Base-by-base conservation (phyloP, 2,797 vertebrate genomes). In the Cyclopterus lumpus region DNA sequence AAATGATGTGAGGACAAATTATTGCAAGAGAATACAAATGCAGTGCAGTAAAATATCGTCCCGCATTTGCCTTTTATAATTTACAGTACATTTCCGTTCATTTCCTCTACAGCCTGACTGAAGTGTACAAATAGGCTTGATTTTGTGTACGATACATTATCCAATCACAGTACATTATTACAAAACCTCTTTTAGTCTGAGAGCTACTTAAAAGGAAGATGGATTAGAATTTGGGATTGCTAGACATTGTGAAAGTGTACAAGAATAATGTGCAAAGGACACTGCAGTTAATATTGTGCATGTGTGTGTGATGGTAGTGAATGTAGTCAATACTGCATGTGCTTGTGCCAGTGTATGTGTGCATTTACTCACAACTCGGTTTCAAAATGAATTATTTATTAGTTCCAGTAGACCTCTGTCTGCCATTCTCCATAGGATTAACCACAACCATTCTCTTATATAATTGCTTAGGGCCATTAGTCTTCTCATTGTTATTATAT, bases 201-300 rank as follows among this genome's bases (percentile, higher is more conserved):
- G 28, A 60, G 38, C 34, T 46, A 44, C 59, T 75, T 69, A 55
- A 32, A 67, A 14, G 44, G 8, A 51, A 73, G 34, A 78, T 42
- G 3, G 42, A 65, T 68, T 67, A 16, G 18, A 30, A 36, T 58
- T 54, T 67, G 9, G 6, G 10, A 74, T 80, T 67, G 6, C 18
- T 32, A 44, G 15, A 57, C 26, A 59, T 8, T 71, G 15, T 4
- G 34, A 42, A 3, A 48, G 18, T 61, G 8, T 69, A 44, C 16
- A 2, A 34, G 42, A 76, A 65, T 51, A 79, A 71, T 38, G 24
- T 55, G 48, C 32, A n/a, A 16, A 2, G 0, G 30, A n/a, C 40
- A 8, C 9, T 51, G 15, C 30, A 48, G 28, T 58, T 63, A 42
- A 26, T 67, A 42, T 12, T 1, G 30, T 48, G 20, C 18, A 22